phyloP scores from a whole-genome alignment of 2,888 invertebrate genomes.

The Clitarchus hookeri region DNA sequence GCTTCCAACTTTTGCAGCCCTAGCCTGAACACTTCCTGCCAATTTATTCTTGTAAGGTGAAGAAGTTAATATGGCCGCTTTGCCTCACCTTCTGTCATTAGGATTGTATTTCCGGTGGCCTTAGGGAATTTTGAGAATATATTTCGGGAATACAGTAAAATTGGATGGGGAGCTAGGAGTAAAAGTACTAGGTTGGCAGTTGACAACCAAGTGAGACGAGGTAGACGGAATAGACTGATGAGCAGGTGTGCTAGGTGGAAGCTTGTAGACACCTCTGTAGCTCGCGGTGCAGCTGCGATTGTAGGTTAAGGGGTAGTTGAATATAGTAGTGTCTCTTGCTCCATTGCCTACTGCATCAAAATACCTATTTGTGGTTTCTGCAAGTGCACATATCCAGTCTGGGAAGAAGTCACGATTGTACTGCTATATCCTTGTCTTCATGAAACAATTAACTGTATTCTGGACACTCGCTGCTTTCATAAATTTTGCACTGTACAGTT shows the following conservation, averaged over 20 bases:
- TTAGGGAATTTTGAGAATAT: not conserved
- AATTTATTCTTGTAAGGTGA: not conserved
- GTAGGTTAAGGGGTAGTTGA: not conserved
- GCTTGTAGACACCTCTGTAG: too few species aligned
- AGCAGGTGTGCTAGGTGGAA: not conserved
- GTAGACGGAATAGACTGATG: not conserved
- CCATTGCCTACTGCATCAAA: not conserved
- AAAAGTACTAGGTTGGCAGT: not conserved
- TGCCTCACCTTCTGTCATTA: not conserved
- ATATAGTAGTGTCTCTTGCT: not conserved
- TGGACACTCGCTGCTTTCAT: conserved; percentile 41
- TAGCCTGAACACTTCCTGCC: not conserved
- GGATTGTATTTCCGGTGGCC: not conserved
- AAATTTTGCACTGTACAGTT: conserved; percentile 42
- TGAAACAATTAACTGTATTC: conserved; percentile 40
- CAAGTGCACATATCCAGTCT: not conserved
- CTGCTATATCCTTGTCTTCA: conserved; percentile 41
- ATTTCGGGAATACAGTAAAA: not conserved
- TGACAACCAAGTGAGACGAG: not conserved
- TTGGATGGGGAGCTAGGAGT: not conserved
- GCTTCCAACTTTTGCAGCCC: too few species aligned
- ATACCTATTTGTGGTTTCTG: not conserved
- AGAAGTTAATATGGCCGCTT: not conserved
- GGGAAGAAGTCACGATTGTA: conserved; percentile 33
- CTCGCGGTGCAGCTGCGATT: too few species aligned